These are phyloP conservation scores for Battus philenor DNA, from an alignment of 1,140 invertebrate genomes.

Conservation along the genomic window DNA sequence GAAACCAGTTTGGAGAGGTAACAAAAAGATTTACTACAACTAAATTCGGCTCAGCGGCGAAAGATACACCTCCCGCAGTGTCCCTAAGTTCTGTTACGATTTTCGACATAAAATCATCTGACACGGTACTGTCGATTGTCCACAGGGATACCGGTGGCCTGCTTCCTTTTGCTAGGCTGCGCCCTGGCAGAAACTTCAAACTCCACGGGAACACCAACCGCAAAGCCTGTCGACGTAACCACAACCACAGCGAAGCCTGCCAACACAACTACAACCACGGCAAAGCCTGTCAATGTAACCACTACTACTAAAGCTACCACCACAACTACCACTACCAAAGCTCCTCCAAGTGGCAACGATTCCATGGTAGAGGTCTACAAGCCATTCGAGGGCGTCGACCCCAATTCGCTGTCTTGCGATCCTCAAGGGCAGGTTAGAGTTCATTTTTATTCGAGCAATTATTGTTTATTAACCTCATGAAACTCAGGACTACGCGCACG, in stretches of 20 bases:
- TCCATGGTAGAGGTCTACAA: not conserved
- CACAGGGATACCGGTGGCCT: not conserved
- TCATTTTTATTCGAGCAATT: not conserved
- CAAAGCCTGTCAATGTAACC: not conserved
- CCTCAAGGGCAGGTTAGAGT: slow-evolving; percentile 43
- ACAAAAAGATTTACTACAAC: no score
- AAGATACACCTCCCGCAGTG: no score
- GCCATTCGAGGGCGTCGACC: slow-evolving; percentile 35
- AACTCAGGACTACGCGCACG: no score
- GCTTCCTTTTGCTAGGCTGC: not conserved
- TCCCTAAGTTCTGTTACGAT: no score
- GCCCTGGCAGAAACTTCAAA: not conserved
- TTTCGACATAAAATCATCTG: no score
- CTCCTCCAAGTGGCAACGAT: not conserved
- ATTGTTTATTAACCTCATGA: no score
- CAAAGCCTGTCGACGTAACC: not conserved
- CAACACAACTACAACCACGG: not conserved
- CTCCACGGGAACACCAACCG: not conserved
- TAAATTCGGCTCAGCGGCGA: no score
- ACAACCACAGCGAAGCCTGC: not conserved
- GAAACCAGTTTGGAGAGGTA: no score
- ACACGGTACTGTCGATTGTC: no score
- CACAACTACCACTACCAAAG: not conserved
- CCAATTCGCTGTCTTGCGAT: slow-evolving; percentile 50
- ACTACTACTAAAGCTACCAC: not conserved